These are phyloP conservation scores for Pangasianodon hypophthalmus DNA, from an alignment of 2,113 vertebrate genomes.

Conservation along the genomic window DNA sequence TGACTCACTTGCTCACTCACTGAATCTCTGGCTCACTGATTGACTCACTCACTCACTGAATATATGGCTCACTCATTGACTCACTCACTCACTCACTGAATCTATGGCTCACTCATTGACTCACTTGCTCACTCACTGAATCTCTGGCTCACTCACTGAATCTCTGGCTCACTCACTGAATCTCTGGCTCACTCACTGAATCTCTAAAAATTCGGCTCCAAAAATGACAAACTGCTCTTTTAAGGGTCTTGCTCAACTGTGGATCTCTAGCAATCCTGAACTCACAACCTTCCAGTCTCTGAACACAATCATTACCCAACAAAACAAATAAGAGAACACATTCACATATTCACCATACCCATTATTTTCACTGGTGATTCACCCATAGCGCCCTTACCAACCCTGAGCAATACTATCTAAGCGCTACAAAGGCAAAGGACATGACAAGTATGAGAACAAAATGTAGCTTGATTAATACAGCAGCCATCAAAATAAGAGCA, in stretches of 20 bases:
- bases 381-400: neutral
- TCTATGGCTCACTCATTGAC: neutral
- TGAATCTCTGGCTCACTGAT: neutral
- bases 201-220: neutral
- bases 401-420: neutral
- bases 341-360: neutral
- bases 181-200: neutral
- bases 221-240: neutral
- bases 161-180: neutral
- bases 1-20: neutral
- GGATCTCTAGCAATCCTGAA: neutral
- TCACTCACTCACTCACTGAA: neutral
- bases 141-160: neutral
- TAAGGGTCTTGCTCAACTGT: neutral
- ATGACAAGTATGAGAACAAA: conserved; percentile 39
- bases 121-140: neutral
- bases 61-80: neutral
- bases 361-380: neutral
- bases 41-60: neutral
- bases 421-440: neutral
- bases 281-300: neutral
- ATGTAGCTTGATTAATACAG: conserved; percentile 29
- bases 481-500: conserved; percentile 43
- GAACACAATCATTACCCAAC: neutral
- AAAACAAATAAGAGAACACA: neutral